Evolutionary conservation across 2,113 vertebrate species (phyloP).

Genomic region (Chloroceryle aenea): DNA sequence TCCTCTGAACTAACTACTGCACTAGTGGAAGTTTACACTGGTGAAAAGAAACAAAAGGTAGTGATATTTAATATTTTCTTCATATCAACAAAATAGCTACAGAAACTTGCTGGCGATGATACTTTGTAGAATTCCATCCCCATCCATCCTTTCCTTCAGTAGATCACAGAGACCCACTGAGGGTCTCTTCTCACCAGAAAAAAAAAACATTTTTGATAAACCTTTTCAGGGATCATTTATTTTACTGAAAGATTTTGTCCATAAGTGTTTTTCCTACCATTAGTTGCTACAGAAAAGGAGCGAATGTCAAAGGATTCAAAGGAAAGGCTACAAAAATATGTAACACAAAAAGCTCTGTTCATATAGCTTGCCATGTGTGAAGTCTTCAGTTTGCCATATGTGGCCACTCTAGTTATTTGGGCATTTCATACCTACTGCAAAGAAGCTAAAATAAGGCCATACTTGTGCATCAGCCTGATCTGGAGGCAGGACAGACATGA

Average conservation of each 20-base stretch:
- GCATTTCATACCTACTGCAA: neutral
- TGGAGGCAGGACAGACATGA: neutral
- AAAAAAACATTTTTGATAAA: neutral
- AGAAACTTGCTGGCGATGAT: neutral
- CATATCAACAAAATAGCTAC: neutral
- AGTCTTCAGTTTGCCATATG: neutral
- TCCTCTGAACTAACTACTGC: neutral
- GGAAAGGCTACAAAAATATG: neutral
- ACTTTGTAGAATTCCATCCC: neutral
- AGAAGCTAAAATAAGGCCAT: neutral
- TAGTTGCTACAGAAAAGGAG: neutral
- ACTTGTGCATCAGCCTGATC: neutral
- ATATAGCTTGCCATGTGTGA: neutral
- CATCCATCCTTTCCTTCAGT: neutral
- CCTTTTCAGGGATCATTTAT: neutral
- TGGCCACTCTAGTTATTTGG: neutral
- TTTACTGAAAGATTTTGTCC: neutral
- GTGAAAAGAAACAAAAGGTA: neutral
- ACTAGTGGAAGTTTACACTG: neutral
- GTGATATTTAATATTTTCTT: neutral
- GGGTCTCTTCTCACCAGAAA: neutral
- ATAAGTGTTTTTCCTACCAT: neutral
- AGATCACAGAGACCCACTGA: neutral
- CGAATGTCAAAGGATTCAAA: neutral
- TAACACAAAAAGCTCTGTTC: neutral